Conservation (phyloP, 1,140 invertebrate genomes). For the Diuraphis noxia region DNA sequence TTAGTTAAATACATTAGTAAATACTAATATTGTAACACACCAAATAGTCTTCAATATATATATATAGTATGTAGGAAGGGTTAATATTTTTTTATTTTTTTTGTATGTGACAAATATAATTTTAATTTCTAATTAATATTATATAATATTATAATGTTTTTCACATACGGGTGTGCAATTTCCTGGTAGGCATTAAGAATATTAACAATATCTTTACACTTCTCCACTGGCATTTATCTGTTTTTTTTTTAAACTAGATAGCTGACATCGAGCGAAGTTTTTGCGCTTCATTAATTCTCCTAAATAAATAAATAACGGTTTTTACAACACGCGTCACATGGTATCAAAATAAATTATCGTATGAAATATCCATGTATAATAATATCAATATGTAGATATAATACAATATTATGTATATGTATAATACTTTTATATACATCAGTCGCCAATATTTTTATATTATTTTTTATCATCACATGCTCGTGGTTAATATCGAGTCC, state of each 20-base stretch:
- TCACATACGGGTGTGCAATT: background rate
- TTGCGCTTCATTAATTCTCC: conserved; percentile 10
- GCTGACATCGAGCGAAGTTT: background rate
- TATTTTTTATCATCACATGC: background rate
- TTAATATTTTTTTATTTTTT: background rate
- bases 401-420: no score
- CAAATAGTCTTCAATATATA: background rate
- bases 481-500: background rate
- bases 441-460: background rate
- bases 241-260: background rate
- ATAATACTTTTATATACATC: background rate
- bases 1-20: background rate
- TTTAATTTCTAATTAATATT: background rate
- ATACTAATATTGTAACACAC: background rate
- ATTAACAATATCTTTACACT: background rate
- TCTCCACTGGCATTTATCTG: background rate
- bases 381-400: no score
- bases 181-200: background rate
- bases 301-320: background rate
- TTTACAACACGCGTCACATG: background rate
- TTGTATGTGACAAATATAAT: background rate
- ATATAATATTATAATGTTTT: background rate
- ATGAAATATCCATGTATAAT: background rate
- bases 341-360: conserved; percentile 5
- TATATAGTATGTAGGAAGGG: no score